A percentile compares a stretch with the other conserved stretches of the same genome.
phyloP scores from a whole-genome alignment of 1,140 invertebrate species.

The Drosophila bifasciata region DNA sequence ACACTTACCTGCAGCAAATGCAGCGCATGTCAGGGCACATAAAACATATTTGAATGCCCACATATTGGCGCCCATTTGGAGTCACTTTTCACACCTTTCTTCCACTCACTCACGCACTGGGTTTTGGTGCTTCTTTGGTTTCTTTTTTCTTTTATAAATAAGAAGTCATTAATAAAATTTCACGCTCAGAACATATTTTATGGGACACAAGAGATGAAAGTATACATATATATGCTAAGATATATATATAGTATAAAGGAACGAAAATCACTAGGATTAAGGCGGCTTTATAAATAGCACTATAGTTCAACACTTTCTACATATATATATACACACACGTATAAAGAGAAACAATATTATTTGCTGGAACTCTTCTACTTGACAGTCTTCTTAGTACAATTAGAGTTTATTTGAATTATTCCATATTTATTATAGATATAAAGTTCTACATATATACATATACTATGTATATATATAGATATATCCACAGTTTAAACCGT shows the following conservation, averaged over 20 bases:
- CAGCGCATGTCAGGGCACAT: conserved; percentile 60
- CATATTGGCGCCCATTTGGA: conserved; percentile 58
- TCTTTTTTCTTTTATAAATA: conserved; percentile 67
- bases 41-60: conserved; percentile 69
- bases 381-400: conserved; percentile 11
- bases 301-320: conserved; percentile 50
- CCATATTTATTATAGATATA: not conserved
- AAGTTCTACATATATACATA: not conserved
- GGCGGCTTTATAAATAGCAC: conserved; percentile 70
- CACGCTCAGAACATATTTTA: conserved; percentile 50
- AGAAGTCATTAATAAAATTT: conserved; percentile 67
- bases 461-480: conserved; percentile 14
- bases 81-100: conserved; percentile 64
- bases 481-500: not conserved
- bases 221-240: conserved; percentile 63
- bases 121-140: conserved; percentile 26
- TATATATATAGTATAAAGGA: conserved; percentile 45
- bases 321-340: conserved; percentile 25
- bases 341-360: conserved; percentile 2
- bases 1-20: conserved; percentile 68
- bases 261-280: conserved; percentile 70
- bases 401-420: not conserved
- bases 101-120: conserved; percentile 28
- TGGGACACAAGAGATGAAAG: conserved; percentile 51
- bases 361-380: conserved; percentile 10